Conservation (phyloP, 2,113 vertebrate species). For the Verasper variegatus region DNA sequence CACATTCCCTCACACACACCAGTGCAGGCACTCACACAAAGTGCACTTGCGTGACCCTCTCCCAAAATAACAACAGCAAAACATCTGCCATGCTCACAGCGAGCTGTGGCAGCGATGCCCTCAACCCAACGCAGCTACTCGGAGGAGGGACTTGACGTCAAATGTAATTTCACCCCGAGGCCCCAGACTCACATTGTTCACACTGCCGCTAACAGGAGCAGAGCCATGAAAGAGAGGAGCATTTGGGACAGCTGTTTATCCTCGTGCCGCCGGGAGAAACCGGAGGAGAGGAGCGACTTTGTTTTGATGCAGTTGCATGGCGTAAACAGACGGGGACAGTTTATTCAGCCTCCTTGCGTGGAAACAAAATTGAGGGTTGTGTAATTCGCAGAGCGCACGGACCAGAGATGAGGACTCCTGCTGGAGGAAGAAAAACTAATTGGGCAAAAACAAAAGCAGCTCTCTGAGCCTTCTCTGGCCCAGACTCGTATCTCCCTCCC, state of each 20-base stretch:
- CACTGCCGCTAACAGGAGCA: conserved; percentile 55
- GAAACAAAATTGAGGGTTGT: conserved; percentile 19
- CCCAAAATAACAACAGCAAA: conserved; percentile 58
- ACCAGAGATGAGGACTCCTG: conserved; percentile 31
- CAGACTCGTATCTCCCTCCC: conserved; percentile 35
- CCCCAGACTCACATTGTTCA: conserved; percentile 60
- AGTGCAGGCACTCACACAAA: not conserved
- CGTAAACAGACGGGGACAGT: not conserved
- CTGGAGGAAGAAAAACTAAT: conserved; percentile 53
- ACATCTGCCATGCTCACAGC: conserved; percentile 49
- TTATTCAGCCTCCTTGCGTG: conserved; percentile 32
- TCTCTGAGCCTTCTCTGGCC: conserved; percentile 41
- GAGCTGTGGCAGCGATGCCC: conserved; percentile 29
- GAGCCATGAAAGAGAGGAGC: not conserved
- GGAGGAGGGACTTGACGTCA: conserved; percentile 28
- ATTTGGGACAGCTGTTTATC: conserved; percentile 67
- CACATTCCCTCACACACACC: not conserved
- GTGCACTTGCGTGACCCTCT: conserved; percentile 37
- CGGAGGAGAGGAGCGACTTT: conserved; percentile 22
- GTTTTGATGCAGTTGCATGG: conserved; percentile 53
- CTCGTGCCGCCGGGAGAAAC: conserved; percentile 31
- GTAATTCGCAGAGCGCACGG: conserved; percentile 2
- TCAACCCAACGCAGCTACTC: conserved; percentile 36
- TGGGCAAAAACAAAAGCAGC: conserved; percentile 46
- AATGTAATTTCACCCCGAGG: conserved; percentile 41